Base-by-base conservation (phyloP, 2,797 vertebrate species). In the Bradypodion pumilum region DNA sequence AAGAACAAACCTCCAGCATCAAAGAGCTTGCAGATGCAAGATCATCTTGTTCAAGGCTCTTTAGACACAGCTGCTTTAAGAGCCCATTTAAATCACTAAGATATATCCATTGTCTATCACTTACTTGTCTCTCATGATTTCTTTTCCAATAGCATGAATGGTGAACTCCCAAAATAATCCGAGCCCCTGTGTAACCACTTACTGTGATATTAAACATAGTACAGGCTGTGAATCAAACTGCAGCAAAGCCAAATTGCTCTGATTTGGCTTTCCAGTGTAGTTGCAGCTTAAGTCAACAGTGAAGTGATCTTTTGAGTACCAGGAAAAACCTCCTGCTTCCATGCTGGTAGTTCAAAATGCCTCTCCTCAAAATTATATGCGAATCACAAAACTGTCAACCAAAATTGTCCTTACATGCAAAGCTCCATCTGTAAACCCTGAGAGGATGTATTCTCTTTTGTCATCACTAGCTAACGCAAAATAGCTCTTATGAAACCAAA, bases 401-500 rank as follows among this genome's bases (percentile, higher is more conserved):
- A 27, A 60, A 81, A 75, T 69, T 80, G 79, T 69, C 78, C 59
- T 40, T 21, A 42, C 27, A 19, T 49, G 73, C 49, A 49, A 44
- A 49, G 52, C 52, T 76, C 63, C 73, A 62, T 27, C 73, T 80
- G 49, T 49, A 85, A 80, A 52, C 6, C 19, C 5, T 0, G 40
- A 25, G 5, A 69, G 46, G 63, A 63, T 85, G 42, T 69, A 35
- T 74, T 75, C 37, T 60, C 32, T 85, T 85, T 75, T 80, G 65
- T 76, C 72, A 81, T n/a, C n/a, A 42, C 40, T 70, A 37, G 84
- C 52, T 4, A 7, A 76, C 52, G 42, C 27, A 70, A 80, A 81
- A 60, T 9, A 60, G 83, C 35, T 75, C 70, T 85, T 85, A 75
- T 13, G 49, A 80, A 80, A 75, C 78, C 46, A 80, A 70, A 68